phyloP scores from a whole-genome alignment of 2,113 vertebrate genomes.

The Hoplias malabaricus region DNA sequence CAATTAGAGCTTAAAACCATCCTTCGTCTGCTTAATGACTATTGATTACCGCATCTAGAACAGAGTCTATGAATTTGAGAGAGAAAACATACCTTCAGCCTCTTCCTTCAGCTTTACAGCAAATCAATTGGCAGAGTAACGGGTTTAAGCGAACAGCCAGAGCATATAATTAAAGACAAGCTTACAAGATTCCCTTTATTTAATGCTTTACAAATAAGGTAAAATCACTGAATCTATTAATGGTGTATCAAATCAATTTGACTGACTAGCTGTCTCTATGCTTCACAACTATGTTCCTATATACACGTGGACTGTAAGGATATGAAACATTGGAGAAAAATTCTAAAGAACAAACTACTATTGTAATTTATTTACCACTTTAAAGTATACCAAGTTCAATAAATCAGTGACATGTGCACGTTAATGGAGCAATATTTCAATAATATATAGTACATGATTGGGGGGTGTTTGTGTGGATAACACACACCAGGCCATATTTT shows the following conservation, averaged over 20 bases:
- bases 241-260: not conserved
- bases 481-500: conserved; percentile 16
- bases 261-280: not conserved
- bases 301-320: not conserved
- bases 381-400: too few relatives aligned
- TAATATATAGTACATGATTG: too few relatives aligned
- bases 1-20: conserved; percentile 8
- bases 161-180: conserved; percentile 1
- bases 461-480: too few relatives aligned
- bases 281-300: not conserved
- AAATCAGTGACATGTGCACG: too few relatives aligned
- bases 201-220: not conserved
- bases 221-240: not conserved
- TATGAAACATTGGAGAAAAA: too few relatives aligned
- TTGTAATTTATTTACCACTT: too few relatives aligned
- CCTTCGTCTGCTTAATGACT: conserved; percentile 5
- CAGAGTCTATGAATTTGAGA: not conserved
- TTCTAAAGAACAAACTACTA: too few relatives aligned
- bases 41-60: conserved; percentile 7
- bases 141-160: not conserved
- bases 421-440: too few relatives aligned
- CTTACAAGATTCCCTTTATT: not conserved
- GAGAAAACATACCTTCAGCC: not conserved
- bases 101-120: not conserved
- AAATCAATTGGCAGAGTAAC: not conserved